Evolutionary conservation across 2,113 vertebrate species (phyloP), one percentile per base, ranked within the genome.

Genomic region (Onychostruthus taczanowskii): DNA sequence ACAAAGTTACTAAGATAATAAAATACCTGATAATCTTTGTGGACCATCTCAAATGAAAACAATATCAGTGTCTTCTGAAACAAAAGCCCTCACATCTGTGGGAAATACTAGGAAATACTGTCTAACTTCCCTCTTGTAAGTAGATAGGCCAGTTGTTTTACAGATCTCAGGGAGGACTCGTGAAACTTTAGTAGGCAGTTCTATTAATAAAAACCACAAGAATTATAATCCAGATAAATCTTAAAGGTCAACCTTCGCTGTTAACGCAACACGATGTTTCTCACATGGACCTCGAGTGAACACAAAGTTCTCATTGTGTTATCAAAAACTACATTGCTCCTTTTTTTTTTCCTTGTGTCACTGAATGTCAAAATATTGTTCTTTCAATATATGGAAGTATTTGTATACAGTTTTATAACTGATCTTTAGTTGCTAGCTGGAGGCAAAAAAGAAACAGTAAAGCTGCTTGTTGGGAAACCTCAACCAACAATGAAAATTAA

Each of bases 291-390:
- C 91, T 93, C 26, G 80, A 70, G 7, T 68, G 84, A 95, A 91
- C 77, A 98, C 90, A 97, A 96, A 93, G 94, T 93, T 93, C 89
- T 95, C 88, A 97, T 94, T 98, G 96, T 97, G 83, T 91, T 94
- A 90, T 91, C 80, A 97, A 95, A 97, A 96, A 96, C 87, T 96
- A 94, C 95, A 95, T 97, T 93, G 89, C 72, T 10, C 17, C 12
- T 47, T 22, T 69, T 53, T 55, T 37, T 41, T 90, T 94, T 61
- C 12, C 77, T 93, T 94, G 59, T 97, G 94, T 97, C 96, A 97
- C 77, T 63, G 84, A 97, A 95, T 98, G 97, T 98, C 98, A 98
- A 98, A 98, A 98, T 98, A 98, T 97, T 98, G 96, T 96, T 97
- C 95, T 97, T 98, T 96, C 89, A 97, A 96, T 98, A 97, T 89